Conservation (phyloP, 2,113 vertebrate genomes). For the Urocynchramus pylzowi region DNA sequence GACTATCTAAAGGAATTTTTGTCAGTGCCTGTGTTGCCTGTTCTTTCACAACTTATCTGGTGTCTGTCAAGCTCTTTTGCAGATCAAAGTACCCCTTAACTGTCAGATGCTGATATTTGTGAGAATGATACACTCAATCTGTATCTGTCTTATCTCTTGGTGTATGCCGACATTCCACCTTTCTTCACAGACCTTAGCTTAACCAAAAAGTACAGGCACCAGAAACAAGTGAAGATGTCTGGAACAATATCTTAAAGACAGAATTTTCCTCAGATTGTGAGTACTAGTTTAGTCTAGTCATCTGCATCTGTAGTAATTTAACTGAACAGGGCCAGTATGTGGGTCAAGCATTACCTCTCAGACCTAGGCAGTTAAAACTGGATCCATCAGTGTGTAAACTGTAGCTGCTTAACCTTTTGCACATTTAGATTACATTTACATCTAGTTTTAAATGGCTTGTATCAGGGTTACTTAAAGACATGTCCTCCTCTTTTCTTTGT, state of each 20-base stretch:
- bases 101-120: not conserved
- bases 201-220: not conserved
- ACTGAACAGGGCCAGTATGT: not conserved
- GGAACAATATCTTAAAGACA: not conserved
- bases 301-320: not conserved
- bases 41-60: not conserved
- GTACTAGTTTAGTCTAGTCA: not conserved
- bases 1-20: not conserved
- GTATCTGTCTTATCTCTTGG: not conserved
- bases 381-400: not conserved
- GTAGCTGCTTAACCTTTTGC: not conserved
- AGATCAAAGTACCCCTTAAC: not conserved
- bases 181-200: not conserved
- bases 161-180: not conserved
- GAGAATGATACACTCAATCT: not conserved
- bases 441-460: not conserved
- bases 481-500: not conserved
- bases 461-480: not conserved
- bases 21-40: not conserved
- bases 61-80: not conserved
- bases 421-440: not conserved
- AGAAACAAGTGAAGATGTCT: not conserved
- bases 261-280: not conserved
- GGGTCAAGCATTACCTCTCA: not conserved
- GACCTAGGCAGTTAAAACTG: not conserved